These are phyloP conservation scores for Theodoxus fluviatilis DNA, from an alignment of 2,888 invertebrate genomes.

Conservation along the genomic window DNA sequence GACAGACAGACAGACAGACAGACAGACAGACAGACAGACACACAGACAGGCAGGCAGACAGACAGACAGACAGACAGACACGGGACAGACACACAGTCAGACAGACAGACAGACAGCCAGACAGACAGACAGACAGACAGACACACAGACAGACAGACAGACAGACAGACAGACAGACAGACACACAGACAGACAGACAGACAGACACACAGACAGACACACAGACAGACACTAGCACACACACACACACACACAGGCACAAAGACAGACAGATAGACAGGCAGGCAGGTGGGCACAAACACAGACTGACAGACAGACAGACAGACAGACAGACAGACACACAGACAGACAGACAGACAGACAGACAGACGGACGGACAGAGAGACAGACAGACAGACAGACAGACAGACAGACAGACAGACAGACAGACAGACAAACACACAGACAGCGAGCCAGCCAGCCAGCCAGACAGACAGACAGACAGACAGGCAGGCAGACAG, in stretches of 20 bases:
- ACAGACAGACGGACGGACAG: constrained; percentile 10
- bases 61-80: constrained; percentile 9
- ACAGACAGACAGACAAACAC: constrained; percentile 22
- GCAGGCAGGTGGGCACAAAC: no score
- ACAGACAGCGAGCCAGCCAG: constrained; percentile 19
- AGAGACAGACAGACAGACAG: constrained; percentile 18
- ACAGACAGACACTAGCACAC: neutral
- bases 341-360: neutral
- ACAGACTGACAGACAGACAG: neutral
- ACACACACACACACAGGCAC: neutral
- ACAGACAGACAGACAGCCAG: neutral
- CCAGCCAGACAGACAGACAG: neutral
- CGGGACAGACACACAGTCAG: neutral
- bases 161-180: no score
- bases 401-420: neutral
- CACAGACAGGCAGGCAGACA: constrained; percentile 14
- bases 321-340: neutral
- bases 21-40: neutral
- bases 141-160: no score
- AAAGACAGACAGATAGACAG: neutral
- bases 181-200: no score
- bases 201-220: no score
- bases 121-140: neutral
- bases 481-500: neutral
- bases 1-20: constrained; percentile 1